A percentile compares a stretch with the other conserved stretches of the same genome.
These are phyloP conservation scores for Marasmarcha lunaedactyla DNA, from an alignment of 2,888 invertebrate species.

Conservation along the genomic window DNA sequence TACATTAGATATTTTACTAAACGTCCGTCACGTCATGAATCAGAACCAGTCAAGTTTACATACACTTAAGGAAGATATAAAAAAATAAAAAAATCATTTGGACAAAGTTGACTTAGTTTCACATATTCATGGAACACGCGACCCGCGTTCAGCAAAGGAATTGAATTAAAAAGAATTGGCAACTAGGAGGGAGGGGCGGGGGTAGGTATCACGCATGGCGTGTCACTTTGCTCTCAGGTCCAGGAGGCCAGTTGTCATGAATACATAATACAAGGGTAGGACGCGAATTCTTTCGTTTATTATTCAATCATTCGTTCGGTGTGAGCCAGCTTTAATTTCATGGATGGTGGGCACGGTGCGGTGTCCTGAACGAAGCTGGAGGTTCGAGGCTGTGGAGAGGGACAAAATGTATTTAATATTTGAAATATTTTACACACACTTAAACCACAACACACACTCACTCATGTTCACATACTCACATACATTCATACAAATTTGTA, in stretches of 20 bases:
- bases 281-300: constrained; percentile 70
- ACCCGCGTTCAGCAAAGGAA: neutral
- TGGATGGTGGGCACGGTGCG: constrained; percentile 64
- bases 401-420: constrained; percentile 27
- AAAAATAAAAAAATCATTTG: too few relatives aligned
- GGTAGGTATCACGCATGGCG: constrained; percentile 20
- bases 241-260: constrained; percentile 56
- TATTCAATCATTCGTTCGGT: constrained; percentile 71
- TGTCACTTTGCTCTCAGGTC: neutral
- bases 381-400: constrained; percentile 35
- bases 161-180: neutral
- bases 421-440: too few relatives aligned
- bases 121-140: too few relatives aligned
- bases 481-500: too few relatives aligned
- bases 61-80: too few relatives aligned
- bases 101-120: too few relatives aligned
- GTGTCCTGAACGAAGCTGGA: constrained; percentile 41
- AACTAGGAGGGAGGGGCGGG: constrained; percentile 1
- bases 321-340: constrained; percentile 70
- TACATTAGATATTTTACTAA: too few relatives aligned
- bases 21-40: too few relatives aligned
- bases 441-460: too few relatives aligned
- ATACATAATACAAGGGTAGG: constrained; percentile 68
- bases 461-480: too few relatives aligned
- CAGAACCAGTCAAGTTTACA: too few relatives aligned